Percentiles rank a stretch among this genome's conserved stretches.
Evolutionary conservation across 2,797 vertebrate species (phyloP).

Genomic region (Amazona finschi): DNA sequence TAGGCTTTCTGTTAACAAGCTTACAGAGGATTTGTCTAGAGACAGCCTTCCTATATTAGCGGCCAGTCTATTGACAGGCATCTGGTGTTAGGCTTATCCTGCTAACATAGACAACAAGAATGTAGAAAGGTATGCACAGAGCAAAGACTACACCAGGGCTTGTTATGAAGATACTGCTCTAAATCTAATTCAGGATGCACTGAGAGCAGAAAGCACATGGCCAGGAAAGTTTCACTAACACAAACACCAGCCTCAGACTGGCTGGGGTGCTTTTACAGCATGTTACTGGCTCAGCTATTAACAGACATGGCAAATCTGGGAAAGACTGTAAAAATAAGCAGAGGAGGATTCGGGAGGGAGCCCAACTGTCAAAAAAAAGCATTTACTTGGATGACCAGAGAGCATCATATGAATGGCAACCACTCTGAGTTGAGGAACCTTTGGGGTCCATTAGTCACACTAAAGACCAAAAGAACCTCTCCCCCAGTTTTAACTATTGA

Average conservation of each 20-base stretch:
- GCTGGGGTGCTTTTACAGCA: background rate
- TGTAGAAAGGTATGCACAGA: background rate
- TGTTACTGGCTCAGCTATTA: background rate
- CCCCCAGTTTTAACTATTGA: background rate
- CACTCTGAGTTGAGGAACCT: background rate
- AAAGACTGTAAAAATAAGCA: background rate
- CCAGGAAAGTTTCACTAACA: background rate
- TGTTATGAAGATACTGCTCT: background rate
- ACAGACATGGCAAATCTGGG: background rate
- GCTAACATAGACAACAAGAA: background rate
- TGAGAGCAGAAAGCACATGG: background rate
- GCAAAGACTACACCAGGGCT: background rate
- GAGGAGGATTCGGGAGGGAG: no score
- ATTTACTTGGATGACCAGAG: background rate
- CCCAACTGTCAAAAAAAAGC: background rate
- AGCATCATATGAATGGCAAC: background rate
- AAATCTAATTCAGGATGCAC: background rate
- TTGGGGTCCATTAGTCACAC: background rate
- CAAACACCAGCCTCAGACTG: background rate
- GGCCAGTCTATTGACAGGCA: background rate
- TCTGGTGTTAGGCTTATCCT: constrained; percentile 7
- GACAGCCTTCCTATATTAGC: background rate
- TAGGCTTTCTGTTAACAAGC: constrained; percentile 2
- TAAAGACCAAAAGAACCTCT: background rate
- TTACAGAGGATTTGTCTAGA: constrained; percentile 44